Evolutionary conservation across 1,140 invertebrate species (phyloP), one percentile per base, ranked within the genome.

Genomic region (Asobara japonica): DNA sequence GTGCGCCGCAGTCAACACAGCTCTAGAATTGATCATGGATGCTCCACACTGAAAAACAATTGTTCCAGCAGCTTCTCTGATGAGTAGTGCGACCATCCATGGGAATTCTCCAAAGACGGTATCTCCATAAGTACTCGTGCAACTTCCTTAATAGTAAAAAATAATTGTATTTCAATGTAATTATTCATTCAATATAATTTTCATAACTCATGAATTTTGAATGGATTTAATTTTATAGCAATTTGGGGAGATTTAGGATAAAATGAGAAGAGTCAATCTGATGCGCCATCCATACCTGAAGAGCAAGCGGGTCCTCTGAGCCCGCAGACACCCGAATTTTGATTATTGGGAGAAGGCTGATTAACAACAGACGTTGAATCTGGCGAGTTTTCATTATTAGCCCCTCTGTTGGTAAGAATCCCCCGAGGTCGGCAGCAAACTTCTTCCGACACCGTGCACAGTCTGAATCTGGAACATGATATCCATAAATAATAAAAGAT

Each of bases 71-170:
- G 79, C 3, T 62, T 78, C 70, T 45, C 78, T 65, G 8, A 78
- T 16, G 6, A 88, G 36, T 25, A 89, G 75, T 1, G 85, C 86
- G 3, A 89, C 87, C 86, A 90, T 90, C 90, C 90, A 90, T 1
- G 90, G 90, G 76, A 89, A 91, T 77, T 91, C 90, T 0, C 81
- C 90, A 76, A 90, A 90, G 71, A 89, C 82, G 0, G 89, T 77
- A 67, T 76, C 78, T 5, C 79, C 82, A 5, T 73, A 75, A 5
- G 72, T 69, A 5, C 48, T 22, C 3, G 80, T 62, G 25, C 78
- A 76, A 6, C 77, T 71, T 5, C 56, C 80, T 84, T 20, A 60
- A 72, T n/a, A 62, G n/a, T 8, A 0, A 31, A 16, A 61, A 29
- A 56, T 33, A 65, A 65, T 56, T 18, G 31, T 0, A 48, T 70